Conservation (phyloP, 2,888 invertebrate genomes). For the Eudemis profundana region DNA sequence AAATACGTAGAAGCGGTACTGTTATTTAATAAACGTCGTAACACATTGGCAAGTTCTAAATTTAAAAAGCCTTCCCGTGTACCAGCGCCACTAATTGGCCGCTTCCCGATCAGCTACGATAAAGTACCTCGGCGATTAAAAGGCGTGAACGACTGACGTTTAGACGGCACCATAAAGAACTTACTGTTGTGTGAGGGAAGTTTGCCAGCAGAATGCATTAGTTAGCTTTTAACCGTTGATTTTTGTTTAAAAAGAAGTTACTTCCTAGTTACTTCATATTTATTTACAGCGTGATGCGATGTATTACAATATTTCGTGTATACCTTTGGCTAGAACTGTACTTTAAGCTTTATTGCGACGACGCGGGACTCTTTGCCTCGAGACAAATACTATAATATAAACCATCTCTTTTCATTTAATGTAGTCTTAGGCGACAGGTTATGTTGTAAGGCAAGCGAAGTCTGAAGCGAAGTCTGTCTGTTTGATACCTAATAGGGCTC, state of each 20-base stretch:
- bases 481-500: too few species aligned
- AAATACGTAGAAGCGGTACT: neutral
- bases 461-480: too few species aligned
- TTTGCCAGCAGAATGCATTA: constrained; percentile 32
- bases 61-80: constrained; percentile 29
- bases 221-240: neutral
- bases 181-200: constrained; percentile 13
- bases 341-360: too few species aligned
- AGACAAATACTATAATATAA: too few species aligned
- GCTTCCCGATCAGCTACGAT: constrained; percentile 47
- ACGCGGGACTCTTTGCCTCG: too few species aligned
- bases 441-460: too few species aligned
- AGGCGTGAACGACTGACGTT: constrained; percentile 47
- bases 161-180: constrained; percentile 39
- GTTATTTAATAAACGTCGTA: neutral
- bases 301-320: too few species aligned
- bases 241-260: constrained; percentile 11
- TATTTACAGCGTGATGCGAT: too few species aligned
- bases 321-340: too few species aligned
- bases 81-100: constrained; percentile 44
- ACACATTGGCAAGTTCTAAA: constrained; percentile 18
- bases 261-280: too few species aligned
- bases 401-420: too few species aligned
- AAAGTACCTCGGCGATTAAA: constrained; percentile 47
- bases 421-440: too few species aligned